Conservation (phyloP, 2,888 invertebrate genomes). For the Ashinkailepas kermadecensis region DNA sequence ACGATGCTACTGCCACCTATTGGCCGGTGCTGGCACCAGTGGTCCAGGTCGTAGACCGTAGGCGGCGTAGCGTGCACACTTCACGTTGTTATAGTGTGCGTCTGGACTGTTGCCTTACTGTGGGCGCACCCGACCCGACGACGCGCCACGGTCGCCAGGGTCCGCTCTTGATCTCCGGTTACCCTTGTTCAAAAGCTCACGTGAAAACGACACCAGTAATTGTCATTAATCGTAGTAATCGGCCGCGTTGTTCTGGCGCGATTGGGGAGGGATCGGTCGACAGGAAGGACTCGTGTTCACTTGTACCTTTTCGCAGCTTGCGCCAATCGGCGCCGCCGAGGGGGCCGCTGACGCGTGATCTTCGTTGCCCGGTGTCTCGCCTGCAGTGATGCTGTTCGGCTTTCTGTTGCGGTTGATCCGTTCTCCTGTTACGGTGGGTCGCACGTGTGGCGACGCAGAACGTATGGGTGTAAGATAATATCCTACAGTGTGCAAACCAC, state of each 20-base stretch:
- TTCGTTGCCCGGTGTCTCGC: not conserved
- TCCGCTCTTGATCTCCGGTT: not conserved
- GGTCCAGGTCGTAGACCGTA: not conserved
- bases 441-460: not conserved
- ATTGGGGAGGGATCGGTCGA: not conserved
- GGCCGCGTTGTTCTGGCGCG: not conserved
- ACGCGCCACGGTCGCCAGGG: not conserved
- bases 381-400: not conserved
- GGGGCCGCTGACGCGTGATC: not conserved
- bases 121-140: not conserved
- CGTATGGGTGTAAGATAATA: slow-evolving; percentile 18
- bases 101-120: not conserved
- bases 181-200: not conserved
- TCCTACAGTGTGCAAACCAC: slow-evolving; percentile 1
- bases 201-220: not conserved
- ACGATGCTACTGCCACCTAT: not conserved
- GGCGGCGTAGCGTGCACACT: not conserved
- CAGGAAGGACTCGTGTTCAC: not conserved
- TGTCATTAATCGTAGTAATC: not conserved
- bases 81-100: slow-evolving; percentile 9
- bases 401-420: not conserved
- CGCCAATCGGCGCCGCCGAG: not conserved
- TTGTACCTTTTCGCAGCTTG: not conserved
- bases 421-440: not conserved
- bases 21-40: not conserved